These are phyloP conservation scores for Burhinus bistriatus DNA, from an alignment of 2,113 vertebrate species.

Conservation along the genomic window DNA sequence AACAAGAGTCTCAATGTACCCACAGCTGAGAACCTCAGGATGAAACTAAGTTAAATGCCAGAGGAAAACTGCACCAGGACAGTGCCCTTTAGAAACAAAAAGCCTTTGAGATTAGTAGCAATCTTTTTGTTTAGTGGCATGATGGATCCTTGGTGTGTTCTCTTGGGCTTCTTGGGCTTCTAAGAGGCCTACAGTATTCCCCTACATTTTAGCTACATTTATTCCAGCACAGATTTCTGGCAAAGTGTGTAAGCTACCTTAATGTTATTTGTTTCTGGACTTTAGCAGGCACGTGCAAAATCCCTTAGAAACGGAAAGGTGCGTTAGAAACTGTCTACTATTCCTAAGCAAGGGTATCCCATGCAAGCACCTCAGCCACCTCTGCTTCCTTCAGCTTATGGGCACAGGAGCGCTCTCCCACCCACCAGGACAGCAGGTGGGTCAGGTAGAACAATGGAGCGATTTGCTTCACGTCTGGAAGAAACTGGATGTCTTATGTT, in stretches of 20 bases:
- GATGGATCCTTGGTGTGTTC: not conserved
- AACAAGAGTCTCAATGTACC: not conserved
- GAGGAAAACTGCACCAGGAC: not conserved
- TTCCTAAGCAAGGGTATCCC: not conserved
- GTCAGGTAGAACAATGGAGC: not conserved
- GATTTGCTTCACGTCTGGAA: not conserved
- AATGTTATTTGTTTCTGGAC: not conserved
- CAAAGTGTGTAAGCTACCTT: not conserved
- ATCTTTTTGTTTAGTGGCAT: not conserved
- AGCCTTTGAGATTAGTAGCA: not conserved
- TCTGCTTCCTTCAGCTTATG: not conserved
- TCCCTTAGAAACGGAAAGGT: not conserved
- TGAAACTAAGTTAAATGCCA: not conserved
- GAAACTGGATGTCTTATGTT: not conserved
- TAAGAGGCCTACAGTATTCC: not conserved
- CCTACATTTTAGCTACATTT: not conserved
- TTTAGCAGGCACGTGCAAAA: not conserved
- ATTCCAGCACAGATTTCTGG: not conserved
- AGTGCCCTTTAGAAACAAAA: not conserved
- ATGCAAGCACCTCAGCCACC: not conserved
- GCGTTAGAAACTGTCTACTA: not conserved
- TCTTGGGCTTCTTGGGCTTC: not conserved
- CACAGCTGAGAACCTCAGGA: not conserved
- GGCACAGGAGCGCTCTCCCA: not conserved
- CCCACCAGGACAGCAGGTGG: not conserved